Conservation (phyloP, 2,113 vertebrate genomes). For the Brachypteracias leptosomus region DNA sequence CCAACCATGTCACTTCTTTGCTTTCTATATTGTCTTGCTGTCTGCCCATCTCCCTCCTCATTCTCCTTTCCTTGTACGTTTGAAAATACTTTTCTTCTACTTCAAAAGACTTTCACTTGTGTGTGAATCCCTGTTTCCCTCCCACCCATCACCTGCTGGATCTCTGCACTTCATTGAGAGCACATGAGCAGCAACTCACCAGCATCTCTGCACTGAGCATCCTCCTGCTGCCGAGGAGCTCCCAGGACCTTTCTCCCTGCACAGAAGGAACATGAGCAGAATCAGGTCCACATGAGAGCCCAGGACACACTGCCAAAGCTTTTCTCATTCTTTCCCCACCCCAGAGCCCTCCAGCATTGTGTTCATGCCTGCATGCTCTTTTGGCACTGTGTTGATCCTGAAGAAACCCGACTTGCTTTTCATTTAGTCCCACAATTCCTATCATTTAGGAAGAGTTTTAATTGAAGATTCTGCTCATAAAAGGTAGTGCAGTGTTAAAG, state of each 20-base stretch:
- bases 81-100: background rate
- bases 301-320: background rate
- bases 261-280: background rate
- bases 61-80: background rate
- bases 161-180: background rate
- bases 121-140: background rate
- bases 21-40: background rate
- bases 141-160: background rate
- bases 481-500: background rate
- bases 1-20: background rate
- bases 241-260: accelerated
- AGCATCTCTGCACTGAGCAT: background rate
- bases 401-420: background rate
- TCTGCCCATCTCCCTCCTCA: background rate
- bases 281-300: background rate
- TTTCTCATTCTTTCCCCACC: background rate
- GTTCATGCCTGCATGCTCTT: background rate
- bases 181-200: background rate
- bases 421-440: background rate
- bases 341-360: accelerated
- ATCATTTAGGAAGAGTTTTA: background rate
- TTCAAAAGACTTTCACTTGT: background rate
- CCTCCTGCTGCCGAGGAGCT: accelerated
- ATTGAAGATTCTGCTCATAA: background rate
- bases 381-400: background rate